Evolutionary conservation across 1,140 invertebrate genomes (phyloP), one percentile per base, ranked within the genome.

Genomic region (Saccostrea glomerata): DNA sequence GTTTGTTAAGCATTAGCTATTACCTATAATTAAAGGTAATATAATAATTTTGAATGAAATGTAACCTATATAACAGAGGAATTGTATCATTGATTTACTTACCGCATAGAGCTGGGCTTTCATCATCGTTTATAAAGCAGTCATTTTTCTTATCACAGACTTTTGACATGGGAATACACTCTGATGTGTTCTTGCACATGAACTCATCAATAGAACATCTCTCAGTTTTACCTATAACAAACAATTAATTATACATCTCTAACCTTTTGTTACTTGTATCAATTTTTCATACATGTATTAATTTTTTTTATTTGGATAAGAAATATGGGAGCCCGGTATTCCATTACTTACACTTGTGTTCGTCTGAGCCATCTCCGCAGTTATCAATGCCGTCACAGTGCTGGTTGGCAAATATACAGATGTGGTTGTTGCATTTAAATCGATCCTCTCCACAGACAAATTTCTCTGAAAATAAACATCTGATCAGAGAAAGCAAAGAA

Each of bases 101-200:
- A 90, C 87, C 88, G 90, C 92, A 93, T 30, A 91, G 87, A 54
- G 23, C 54, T 6, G 60, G 55, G 55, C 90, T 77, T 85, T 92
- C 91, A 93, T 97, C 97, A 12, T 95, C 96, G 47, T 95, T 95
- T 92, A 96, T 94, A 0, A n/a, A 54, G 91, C 95, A 96, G 89
- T 96, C 94, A 11, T 85, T 86, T 5, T 92, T 91, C 11, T 92
- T 91, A 86, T 96, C 94, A 93, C 95, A 96, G 0, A 94, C 88
- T 98, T 98, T 98, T 93, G 98, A 97, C 90, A 96, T 97, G 0
- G 98, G 98, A 89, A 99, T 99, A 94, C 98, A 99, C 36, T 88
- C 88, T 66, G 87, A 83, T 25, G 90, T 90, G 6, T 87, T 87
- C 15, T 88, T 86, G 90, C 94, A 93, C 85, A 87, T 91, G 85